Evolutionary conservation across 1,140 invertebrate genomes (phyloP), one percentile per base, ranked within the genome.

Genomic region (Drosophila nigrodunni): DNA sequence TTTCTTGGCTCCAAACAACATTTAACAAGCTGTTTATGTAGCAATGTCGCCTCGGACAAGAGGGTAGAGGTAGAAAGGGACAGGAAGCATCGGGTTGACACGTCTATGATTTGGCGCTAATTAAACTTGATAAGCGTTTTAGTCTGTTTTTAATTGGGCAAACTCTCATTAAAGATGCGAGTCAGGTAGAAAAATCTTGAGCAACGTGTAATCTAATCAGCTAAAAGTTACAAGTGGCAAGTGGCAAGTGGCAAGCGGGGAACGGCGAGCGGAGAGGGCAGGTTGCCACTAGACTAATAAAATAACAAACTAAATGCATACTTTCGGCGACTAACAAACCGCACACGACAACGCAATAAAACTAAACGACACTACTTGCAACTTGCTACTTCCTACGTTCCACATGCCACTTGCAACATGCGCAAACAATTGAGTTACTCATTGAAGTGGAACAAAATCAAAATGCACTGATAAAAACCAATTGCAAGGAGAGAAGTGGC

Each of bases 401-500:
- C 10, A 35, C 59, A 13, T 47, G 41, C 62, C 61, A 58, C 55
- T 55, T 78, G 74, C 78, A 62, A 82, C 83, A 88, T 78, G 66
- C 58, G 80, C 77, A 82, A 87, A 88, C 82, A 87, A 87, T 87
- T 80, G 83, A 83, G 80, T 80, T 83, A 88, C 85, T 87, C 85
- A 82, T 83, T 88, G 70, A 83, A 76, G 77, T 11, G 37, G 54
- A 83, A 80, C 73, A 87, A 87, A 87, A 87, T 87, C 83, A 87
- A 87, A 87, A 83, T 87, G 83, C 83, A 88, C 73, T 88, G 83
- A 87, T 87, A 87, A 76, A 88, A 88, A 88, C 69, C 83, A 87
- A 88, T 87, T 83, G 77, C 77, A 74, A 61, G 54, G 59, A 13
- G 30, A 41, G 47, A 58, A 66, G 52, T 21, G 54, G 41, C 10